A percentile compares a stretch with the other conserved stretches of the same genome.
These are phyloP conservation scores for Indicator maculatus DNA, from an alignment of 2,113 vertebrate genomes.

Conservation along the genomic window DNA sequence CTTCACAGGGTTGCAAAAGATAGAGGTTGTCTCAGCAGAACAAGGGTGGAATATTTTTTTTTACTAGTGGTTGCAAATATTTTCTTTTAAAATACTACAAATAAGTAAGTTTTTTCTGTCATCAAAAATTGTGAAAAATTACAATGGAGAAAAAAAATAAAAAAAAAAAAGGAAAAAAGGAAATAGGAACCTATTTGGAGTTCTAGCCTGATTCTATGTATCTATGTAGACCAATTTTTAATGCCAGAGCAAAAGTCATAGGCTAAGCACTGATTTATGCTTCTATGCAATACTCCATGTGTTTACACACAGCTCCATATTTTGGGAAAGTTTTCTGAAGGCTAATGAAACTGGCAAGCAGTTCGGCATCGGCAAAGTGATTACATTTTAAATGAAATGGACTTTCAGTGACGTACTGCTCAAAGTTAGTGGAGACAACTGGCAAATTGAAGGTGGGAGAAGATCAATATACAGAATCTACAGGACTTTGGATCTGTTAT, in stretches of 20 bases:
- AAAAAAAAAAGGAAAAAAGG: background rate
- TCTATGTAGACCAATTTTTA: background rate
- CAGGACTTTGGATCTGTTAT: slow-evolving; percentile 62
- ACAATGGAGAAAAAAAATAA: background rate
- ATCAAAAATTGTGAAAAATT: background rate
- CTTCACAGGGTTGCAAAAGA: background rate
- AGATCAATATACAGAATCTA: slow-evolving; percentile 66
- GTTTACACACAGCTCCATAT: background rate
- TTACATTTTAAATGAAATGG: slow-evolving; percentile 65
- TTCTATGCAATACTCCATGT: background rate
- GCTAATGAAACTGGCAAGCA: slow-evolving; percentile 43
- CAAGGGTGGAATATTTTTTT: background rate
- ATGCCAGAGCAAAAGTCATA: background rate
- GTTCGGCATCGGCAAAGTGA: background rate
- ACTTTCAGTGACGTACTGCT: slow-evolving; percentile 46
- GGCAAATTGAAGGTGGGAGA: slow-evolving; percentile 62
- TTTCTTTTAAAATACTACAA: background rate
- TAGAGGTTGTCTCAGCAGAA: slow-evolving; percentile 39
- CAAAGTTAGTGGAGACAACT: slow-evolving; percentile 58
- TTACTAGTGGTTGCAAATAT: background rate
- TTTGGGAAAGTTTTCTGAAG: slow-evolving; percentile 47
- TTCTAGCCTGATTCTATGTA: background rate
- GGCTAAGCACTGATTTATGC: background rate
- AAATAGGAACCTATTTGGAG: background rate
- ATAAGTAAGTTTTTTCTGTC: background rate